Evolutionary conservation across 2,113 vertebrate genomes (phyloP).

Genomic region (Silurus glanis): DNA sequence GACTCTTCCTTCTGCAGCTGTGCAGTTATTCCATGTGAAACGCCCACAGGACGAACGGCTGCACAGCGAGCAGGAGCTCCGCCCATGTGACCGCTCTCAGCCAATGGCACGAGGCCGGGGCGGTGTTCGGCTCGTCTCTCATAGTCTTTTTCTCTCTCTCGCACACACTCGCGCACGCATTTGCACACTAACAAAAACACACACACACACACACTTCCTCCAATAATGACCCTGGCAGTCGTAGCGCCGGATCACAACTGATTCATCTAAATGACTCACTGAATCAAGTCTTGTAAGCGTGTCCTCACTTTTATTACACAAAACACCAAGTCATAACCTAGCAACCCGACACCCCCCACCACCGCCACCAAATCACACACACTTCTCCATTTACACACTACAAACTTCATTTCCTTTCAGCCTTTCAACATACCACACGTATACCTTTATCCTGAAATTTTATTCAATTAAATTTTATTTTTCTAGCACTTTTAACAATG

Average conservation of each 20-base stretch:
- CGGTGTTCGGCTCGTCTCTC: constrained; percentile 51
- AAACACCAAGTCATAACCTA: neutral
- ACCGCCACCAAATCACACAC: neutral
- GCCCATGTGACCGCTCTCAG: constrained; percentile 73
- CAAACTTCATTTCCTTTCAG: neutral
- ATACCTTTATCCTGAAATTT: too few relatives aligned
- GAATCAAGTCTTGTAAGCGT: neutral
- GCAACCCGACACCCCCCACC: neutral
- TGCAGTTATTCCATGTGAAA: constrained; percentile 76
- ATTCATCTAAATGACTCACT: constrained; percentile 18
- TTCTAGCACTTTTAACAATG: too few relatives aligned
- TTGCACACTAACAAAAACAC: neutral
- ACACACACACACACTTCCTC: neutral
- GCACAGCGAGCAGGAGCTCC: constrained; percentile 67
- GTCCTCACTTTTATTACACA: neutral
- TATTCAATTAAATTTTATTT: too few relatives aligned
- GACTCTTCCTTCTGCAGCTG: constrained; percentile 74
- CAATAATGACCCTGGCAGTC: too few relatives aligned
- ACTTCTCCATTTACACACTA: neutral
- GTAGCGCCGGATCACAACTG: neutral
- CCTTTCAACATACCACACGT: neutral
- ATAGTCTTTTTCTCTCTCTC: too few relatives aligned
- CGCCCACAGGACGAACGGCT: constrained; percentile 65
- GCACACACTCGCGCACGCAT: neutral
- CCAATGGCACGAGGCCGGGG: constrained; percentile 66